Evolutionary conservation across 1,140 invertebrate species (phyloP).

Genomic region (Drosophila auraria): DNA sequence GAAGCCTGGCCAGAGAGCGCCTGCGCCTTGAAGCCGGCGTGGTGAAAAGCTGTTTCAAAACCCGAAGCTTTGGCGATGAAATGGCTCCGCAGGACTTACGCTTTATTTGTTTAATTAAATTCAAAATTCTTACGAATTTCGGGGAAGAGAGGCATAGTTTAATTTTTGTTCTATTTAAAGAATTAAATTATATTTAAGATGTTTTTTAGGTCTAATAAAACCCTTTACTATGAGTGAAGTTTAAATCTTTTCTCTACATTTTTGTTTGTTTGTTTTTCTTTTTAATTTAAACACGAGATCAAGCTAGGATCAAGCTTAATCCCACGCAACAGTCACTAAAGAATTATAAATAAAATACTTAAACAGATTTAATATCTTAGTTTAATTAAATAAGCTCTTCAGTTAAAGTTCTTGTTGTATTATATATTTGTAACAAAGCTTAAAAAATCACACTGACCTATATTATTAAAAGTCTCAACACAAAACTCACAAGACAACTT

Average conservation of each 20-base stretch:
- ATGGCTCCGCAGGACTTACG: conserved; percentile 30
- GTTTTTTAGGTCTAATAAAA: neutral
- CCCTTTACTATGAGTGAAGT: neutral
- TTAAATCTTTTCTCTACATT: too few relatives aligned
- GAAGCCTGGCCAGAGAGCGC: conserved; percentile 25
- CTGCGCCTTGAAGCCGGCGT: conserved; percentile 38
- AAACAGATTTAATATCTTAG: fast-evolving
- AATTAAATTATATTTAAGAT: neutral
- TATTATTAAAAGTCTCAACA: neutral
- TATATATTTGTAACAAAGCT: neutral
- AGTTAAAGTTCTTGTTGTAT: neutral
- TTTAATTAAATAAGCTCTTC: neutral
- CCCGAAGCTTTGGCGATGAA: conserved; percentile 3
- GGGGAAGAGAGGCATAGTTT: too few relatives aligned
- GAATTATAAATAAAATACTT: neutral
- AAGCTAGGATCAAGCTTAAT: too few relatives aligned
- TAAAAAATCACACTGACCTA: neutral
- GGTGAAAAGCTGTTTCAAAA: conserved; percentile 36
- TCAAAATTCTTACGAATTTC: conserved; percentile 32
- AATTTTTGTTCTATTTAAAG: too few relatives aligned
- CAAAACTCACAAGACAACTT: too few relatives aligned
- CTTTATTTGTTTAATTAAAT: conserved; percentile 74
- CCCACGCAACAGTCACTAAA: neutral
- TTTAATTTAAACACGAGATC: too few relatives aligned
- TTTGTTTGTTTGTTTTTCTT: too few relatives aligned